These are phyloP conservation scores for Mormyrus proboscirostris DNA, from an alignment of 2,797 vertebrate species.

Conservation along the genomic window DNA sequence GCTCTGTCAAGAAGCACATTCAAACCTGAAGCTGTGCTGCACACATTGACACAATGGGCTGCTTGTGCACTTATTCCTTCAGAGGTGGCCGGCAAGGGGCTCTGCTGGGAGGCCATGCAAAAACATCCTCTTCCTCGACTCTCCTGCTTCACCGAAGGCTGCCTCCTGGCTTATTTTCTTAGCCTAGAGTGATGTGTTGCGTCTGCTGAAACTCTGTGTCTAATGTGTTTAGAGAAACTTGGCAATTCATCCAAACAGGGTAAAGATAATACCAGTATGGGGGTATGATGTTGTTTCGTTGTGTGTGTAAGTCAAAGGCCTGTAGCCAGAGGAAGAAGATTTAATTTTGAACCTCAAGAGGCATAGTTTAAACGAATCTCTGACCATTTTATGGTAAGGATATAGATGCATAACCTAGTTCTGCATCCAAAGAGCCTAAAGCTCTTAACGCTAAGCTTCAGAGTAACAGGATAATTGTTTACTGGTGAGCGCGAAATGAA, in stretches of 20 bases:
- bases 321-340: neutral
- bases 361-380: neutral
- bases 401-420: neutral
- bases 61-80: neutral
- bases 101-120: neutral
- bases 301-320: neutral
- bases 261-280: neutral
- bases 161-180: neutral
- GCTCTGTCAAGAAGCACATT: neutral
- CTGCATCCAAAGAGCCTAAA: neutral
- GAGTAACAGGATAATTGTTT: constrained; percentile 6
- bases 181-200: neutral
- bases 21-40: neutral
- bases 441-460: neutral
- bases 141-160: neutral
- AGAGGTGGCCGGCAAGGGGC: neutral
- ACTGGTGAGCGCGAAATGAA: neutral
- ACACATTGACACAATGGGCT: constrained; percentile 9
- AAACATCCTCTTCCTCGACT: constrained; percentile 13
- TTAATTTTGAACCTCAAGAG: neutral
- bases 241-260: neutral
- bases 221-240: neutral
- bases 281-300: neutral
- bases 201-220: neutral
- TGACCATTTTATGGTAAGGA: neutral